Base-by-base conservation (phyloP, 1,140 invertebrate genomes). In the Conus betulinus region DNA sequence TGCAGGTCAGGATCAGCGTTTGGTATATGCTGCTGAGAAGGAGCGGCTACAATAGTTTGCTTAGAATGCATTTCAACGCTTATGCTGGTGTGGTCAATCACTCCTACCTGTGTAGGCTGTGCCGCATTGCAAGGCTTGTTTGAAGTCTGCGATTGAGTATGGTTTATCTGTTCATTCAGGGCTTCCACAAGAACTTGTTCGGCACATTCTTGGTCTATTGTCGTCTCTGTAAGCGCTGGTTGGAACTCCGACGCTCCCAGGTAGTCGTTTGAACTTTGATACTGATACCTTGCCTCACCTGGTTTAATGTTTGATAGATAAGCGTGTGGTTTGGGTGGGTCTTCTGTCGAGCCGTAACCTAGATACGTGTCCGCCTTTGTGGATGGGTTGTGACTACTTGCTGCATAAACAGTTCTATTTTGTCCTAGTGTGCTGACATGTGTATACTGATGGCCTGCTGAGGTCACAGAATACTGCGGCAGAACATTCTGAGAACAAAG, bases 151-250 rank as follows among this genome's bases (percentile, higher is more conserved):
- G 25, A 51, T 6, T 63, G 7, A 25, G 3, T 81, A 4, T 52
- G 39, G 5, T 81, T 39, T 5, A 81, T 51, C 23, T 81, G 79
- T 53, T 81, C 79, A 53, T 55, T 81, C 17, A 81, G 79, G 20
- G 79, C 79, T 81, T 81, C 79, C 39, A 53, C 51, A 23, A 81
- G 79, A 23, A 81, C 79, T 15, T 81, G 39, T 15, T 52, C 39
- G 0, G 79, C 79, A 53, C 79, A 81, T 53, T 81, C 79, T 51
- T 81, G 79, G 51, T 81, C 79, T 25, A 23, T 81, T 53, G 79
- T 81, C 5, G 79, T 5, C 67, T 71, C 17, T n/a, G 67, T 71
- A 71, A 71, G 20, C 11, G 6, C 67, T 23, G 13, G 13, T 20
- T 23, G 67, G 20, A 5, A 71, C 20, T n/a, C 67, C 15, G 79